Evolutionary conservation across 2,888 invertebrate species (phyloP).

Genomic region (Beris morrisii): DNA sequence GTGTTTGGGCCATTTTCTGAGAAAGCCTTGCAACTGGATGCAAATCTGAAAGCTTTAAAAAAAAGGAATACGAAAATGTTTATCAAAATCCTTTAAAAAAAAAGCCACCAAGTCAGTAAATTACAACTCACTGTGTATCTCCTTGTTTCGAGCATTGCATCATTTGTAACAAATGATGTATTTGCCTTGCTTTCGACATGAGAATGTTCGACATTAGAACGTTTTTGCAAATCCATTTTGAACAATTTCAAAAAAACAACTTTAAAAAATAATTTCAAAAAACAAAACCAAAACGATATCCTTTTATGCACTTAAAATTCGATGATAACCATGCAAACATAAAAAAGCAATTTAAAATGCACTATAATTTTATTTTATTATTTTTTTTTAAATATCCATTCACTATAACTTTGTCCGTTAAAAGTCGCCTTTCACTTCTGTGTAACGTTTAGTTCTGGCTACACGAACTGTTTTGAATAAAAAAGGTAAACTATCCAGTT

Average conservation of each 20-base stretch:
- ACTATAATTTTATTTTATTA: no score
- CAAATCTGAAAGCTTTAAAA: constrained; percentile 51
- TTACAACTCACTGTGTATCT: constrained; percentile 52
- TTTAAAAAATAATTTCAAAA: neutral
- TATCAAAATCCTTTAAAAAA: constrained; percentile 8
- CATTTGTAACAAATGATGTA: constrained; percentile 45
- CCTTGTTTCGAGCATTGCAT: constrained; percentile 49
- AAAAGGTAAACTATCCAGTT: no score
- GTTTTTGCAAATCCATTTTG: constrained; percentile 32
- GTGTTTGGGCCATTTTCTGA: constrained; percentile 51
- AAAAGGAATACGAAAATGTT: constrained; percentile 1
- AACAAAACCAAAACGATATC: neutral
- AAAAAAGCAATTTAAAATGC: neutral
- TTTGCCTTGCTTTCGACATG: constrained; percentile 44
- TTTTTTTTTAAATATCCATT: no score
- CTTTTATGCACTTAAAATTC: neutral
- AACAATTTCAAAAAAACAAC: neutral
- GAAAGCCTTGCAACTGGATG: constrained; percentile 53
- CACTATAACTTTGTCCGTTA: no score
- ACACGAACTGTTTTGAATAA: constrained; percentile 19
- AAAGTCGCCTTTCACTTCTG: constrained; percentile 24
- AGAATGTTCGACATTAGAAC: constrained; percentile 7
- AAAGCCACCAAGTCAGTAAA: neutral
- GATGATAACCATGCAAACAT: neutral
- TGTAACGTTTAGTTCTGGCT: no score